Conservation (phyloP, 2,113 vertebrate species). For the Sturnira hondurensis region DNA sequence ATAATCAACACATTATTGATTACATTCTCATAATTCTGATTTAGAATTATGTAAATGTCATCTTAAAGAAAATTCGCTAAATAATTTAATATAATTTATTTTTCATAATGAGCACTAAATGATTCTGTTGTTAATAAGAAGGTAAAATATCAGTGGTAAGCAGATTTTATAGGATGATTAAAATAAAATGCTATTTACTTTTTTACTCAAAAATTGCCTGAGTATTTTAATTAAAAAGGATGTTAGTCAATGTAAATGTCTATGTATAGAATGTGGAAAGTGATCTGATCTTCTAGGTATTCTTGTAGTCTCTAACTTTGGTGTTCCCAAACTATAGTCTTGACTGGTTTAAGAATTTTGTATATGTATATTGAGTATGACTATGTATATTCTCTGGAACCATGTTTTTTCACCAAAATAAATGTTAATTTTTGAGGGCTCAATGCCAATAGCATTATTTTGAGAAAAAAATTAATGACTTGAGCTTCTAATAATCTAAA, state of each 20-base stretch:
- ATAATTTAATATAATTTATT: background rate
- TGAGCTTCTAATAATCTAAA: background rate
- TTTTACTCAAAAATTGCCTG: background rate
- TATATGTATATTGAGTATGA: background rate
- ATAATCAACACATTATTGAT: background rate
- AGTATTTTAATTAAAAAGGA: background rate
- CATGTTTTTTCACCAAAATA: background rate
- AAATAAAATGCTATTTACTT: background rate
- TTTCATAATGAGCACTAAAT: background rate
- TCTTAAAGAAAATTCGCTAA: background rate
- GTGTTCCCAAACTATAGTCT: background rate
- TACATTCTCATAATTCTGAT: background rate
- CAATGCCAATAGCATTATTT: background rate
- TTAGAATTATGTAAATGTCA: background rate
- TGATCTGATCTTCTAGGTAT: background rate
- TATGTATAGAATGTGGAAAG: background rate
- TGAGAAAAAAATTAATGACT: slow-evolving; percentile 15
- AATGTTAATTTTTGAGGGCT: background rate
- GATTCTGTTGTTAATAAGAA: background rate
- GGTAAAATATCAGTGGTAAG: background rate
- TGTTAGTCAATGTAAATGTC: background rate
- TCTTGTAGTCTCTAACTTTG: background rate
- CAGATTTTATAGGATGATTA: background rate
- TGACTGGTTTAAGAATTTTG: background rate
- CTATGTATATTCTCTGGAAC: background rate